These are phyloP conservation scores for Stictonetta naevosa DNA, from an alignment of 2,113 vertebrate species.

Conservation along the genomic window DNA sequence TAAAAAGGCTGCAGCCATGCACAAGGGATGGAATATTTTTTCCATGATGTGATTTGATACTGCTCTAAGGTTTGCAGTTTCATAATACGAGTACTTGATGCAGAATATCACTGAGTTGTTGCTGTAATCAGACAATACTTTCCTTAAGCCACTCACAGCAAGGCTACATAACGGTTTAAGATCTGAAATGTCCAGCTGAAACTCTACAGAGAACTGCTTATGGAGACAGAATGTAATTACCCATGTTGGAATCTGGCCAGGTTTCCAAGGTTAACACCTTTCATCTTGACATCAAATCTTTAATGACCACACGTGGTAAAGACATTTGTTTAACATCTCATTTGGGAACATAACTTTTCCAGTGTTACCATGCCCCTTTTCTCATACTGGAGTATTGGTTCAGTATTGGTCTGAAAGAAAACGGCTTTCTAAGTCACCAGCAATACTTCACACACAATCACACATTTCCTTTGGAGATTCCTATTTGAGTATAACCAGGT, in stretches of 20 bases:
- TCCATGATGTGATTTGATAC: neutral
- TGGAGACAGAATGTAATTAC: slow-evolving; percentile 49
- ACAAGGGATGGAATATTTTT: neutral
- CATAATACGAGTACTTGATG: accelerated
- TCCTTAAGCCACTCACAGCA: neutral
- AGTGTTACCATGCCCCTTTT: neutral
- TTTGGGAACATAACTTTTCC: neutral
- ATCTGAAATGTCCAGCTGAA: slow-evolving; percentile 48
- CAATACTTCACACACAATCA: neutral
- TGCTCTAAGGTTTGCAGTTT: neutral
- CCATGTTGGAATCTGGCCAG: neutral
- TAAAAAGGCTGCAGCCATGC: neutral
- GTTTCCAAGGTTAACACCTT: slow-evolving; percentile 39
- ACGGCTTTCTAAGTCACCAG: neutral
- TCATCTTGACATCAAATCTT: slow-evolving; percentile 40
- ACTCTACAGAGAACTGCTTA: neutral
- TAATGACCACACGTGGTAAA: slow-evolving; percentile 46
- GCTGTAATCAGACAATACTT: neutral
- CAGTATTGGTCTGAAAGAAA: neutral
- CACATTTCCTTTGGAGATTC: neutral
- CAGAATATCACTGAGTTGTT: neutral
- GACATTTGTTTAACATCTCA: slow-evolving; percentile 20
- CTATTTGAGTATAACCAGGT: neutral
- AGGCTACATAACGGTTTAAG: neutral
- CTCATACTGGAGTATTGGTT: neutral